Base-by-base conservation (phyloP, 2,113 vertebrate genomes). In the Cochlearius cochlearius region DNA sequence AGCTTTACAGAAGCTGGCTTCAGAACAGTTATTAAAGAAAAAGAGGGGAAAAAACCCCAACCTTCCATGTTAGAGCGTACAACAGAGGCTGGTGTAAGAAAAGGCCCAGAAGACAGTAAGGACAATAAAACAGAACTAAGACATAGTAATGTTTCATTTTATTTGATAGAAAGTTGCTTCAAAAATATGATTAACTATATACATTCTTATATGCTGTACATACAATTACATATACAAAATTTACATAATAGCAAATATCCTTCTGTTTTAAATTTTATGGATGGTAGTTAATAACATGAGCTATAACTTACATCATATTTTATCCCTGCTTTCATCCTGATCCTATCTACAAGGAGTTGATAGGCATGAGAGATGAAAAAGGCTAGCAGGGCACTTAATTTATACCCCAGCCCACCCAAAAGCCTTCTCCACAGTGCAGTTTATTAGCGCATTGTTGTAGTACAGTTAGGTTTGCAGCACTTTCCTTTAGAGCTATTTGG, bases 131-230 rank as follows among this genome's bases (percentile, higher is more conserved):
- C 4, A 88, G 23, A 81, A 79, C 20, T 30, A 89, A 95, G 45
- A 83, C 4, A 5, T 88, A 96, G 47, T 92, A 93, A 86, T 39
- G 22, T 79, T 95, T 85, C 13, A 34, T 92, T 97, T 96, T 97
- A 96, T 96, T 96, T 95, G 77, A 82, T 97, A 97, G 80, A 97
- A 97, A 97, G 84, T 85, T 0, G 3, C 38, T 94, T 97, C 50
- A 97, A 97, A 97, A 97, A 97, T 96, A 97, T 73, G 49, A 69
- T 88, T 90, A 95, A 26, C 15, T 95, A 90, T 97, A 88, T 95
- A 97, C 92, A 96, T 76, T 94, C 62, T 89, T 68, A 87, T 88
- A 92, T 73, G 77, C 94, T 95, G 71, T 96, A 95, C 74, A 97
- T 95, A 97, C 49, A 94, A n/a, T 36, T 87, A 87, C 36, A 82